Evolutionary conservation across 1,140 invertebrate genomes (phyloP).

Genomic region (Sipha flava): DNA sequence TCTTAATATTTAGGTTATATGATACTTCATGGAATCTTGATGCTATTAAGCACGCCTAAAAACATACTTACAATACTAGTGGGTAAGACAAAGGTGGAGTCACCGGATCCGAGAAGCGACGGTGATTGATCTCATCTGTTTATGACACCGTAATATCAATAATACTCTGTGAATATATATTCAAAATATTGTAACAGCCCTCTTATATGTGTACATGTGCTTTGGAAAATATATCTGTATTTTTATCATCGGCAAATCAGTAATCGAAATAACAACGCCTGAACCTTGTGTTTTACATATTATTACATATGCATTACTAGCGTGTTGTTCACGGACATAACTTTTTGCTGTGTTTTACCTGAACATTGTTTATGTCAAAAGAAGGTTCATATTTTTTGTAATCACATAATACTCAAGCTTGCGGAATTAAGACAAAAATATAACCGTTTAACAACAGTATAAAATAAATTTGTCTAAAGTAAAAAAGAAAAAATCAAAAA

Average conservation of each 20-base stretch:
- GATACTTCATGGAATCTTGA: too few relatives aligned
- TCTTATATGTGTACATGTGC: neutral
- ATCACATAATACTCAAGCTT: neutral
- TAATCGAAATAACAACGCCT: neutral
- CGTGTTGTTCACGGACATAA: neutral
- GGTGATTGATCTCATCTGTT: too few relatives aligned
- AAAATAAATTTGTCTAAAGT: too few relatives aligned
- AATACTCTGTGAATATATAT: neutral
- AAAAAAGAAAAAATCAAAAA: too few relatives aligned
- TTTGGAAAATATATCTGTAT: neutral
- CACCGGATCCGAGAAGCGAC: too few relatives aligned
- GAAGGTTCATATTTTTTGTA: neutral
- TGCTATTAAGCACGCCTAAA: too few relatives aligned
- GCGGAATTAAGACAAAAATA: too few relatives aligned
- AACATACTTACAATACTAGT: too few relatives aligned
- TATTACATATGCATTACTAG: neutral
- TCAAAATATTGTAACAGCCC: neutral
- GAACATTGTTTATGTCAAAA: neutral
- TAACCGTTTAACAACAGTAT: too few relatives aligned
- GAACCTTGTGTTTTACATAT: neutral
- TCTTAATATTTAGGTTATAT: too few relatives aligned
- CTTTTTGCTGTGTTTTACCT: neutral
- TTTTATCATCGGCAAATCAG: neutral
- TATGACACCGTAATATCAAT: neutral
- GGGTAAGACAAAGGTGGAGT: too few relatives aligned